phyloP scores from a whole-genome alignment of 2,888 invertebrate genomes.

The Diaphora mendica region DNA sequence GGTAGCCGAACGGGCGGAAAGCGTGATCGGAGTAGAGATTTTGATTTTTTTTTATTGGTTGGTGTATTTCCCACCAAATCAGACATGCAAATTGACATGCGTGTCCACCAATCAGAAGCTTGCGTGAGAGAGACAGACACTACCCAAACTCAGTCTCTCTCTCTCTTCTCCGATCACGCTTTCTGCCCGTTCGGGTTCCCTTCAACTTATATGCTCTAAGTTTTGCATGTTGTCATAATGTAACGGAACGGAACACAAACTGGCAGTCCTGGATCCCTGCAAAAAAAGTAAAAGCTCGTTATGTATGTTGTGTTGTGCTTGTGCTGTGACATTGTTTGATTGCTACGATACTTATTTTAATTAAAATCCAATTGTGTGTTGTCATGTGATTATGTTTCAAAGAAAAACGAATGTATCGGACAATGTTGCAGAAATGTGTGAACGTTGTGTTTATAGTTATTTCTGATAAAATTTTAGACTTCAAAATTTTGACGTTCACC shows the following conservation, averaged over 20 bases:
- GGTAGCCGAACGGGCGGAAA: background rate
- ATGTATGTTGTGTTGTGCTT: conserved; percentile 20
- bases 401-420: background rate
- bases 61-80: too few relatives aligned
- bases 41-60: too few relatives aligned
- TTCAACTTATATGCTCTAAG: background rate
- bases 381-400: background rate
- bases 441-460: conserved; percentile 5
- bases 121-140: too few relatives aligned
- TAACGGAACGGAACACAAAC: background rate
- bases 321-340: conserved; percentile 11
- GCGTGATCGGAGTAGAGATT: background rate
- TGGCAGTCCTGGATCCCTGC: background rate
- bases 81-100: too few relatives aligned
- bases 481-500: conserved; percentile 26
- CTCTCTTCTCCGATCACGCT: too few relatives aligned
- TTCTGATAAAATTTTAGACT: background rate
- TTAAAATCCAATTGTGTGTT: background rate
- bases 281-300: conserved; percentile 17
- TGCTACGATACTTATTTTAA: background rate
- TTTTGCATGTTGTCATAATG: background rate
- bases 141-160: too few relatives aligned
- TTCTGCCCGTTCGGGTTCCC: background rate
- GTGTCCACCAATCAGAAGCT: too few relatives aligned
- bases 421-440: conserved; percentile 7